These are phyloP conservation scores for Dermatemys mawii DNA, from an alignment of 2,113 vertebrate genomes.

Conservation along the genomic window DNA sequence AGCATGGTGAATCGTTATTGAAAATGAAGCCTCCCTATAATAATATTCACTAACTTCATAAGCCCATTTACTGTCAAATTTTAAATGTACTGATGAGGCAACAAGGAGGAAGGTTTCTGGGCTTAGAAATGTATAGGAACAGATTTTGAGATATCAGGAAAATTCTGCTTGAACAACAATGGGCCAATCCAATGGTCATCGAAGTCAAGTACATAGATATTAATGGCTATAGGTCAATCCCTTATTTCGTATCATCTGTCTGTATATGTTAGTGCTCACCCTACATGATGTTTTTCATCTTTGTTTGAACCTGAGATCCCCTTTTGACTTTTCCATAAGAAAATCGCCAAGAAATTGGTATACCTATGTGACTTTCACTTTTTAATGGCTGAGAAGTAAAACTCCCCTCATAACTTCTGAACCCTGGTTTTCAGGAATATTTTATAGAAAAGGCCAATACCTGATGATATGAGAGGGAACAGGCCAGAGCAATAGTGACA, in stretches of 20 bases:
- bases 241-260: background rate
- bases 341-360: background rate
- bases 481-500: rapidly evolving
- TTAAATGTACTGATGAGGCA: background rate
- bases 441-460: background rate
- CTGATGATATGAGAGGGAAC: background rate
- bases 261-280: background rate
- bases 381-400: background rate
- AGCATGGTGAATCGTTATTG: background rate
- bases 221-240: background rate
- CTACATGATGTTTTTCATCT: background rate
- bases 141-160: background rate
- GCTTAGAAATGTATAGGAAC: background rate
- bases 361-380: background rate
- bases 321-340: rapidly evolving
- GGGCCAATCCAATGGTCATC: background rate
- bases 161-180: background rate
- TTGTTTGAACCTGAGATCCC: background rate
- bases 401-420: background rate
- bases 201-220: rapidly evolving
- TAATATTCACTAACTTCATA: rapidly evolving
- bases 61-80: background rate
- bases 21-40: background rate
- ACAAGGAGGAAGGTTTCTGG: rapidly evolving
- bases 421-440: background rate